Percentiles rank a stretch among this genome's conserved stretches.
Conservation (phyloP, 2,888 invertebrate species). For the Charanyca ferruginea region DNA sequence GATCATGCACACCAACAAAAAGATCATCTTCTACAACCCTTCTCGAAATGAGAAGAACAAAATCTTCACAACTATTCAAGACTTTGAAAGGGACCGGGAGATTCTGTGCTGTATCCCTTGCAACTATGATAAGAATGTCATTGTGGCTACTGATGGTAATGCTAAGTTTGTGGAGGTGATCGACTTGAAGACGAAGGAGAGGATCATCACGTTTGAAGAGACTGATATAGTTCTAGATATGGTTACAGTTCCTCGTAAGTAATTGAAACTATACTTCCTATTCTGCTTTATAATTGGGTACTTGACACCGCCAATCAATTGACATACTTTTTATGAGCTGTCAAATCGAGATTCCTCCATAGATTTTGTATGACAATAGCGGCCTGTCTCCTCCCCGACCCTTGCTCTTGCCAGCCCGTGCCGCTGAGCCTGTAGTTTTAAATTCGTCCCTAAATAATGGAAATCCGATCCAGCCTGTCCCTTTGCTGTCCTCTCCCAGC, state of each 20-base stretch:
- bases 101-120: constrained; percentile 81
- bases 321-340: too few species aligned
- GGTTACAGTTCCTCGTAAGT: constrained; percentile 83
- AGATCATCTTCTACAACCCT: constrained; percentile 80
- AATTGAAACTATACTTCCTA: too few species aligned
- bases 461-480: too few species aligned
- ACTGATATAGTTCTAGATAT: constrained; percentile 79
- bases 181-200: constrained; percentile 78
- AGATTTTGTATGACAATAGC: too few species aligned
- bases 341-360: too few species aligned
- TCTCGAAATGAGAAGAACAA: constrained; percentile 70
- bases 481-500: too few species aligned
- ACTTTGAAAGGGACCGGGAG: constrained; percentile 76
- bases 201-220: constrained; percentile 78
- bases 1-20: constrained; percentile 81
- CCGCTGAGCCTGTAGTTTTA: too few species aligned
- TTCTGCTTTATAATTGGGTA: too few species aligned
- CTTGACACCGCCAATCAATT: too few species aligned
- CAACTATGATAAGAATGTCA: constrained; percentile 80
- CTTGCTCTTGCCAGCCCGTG: too few species aligned
- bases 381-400: too few species aligned
- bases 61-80: constrained; percentile 73
- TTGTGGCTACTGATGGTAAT: constrained; percentile 75
- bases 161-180: constrained; percentile 76
- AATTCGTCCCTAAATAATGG: too few species aligned